Percentiles rank a stretch among this genome's conserved stretches.
These are phyloP conservation scores for Sparus aurata DNA, from an alignment of 2,797 vertebrate species.

Conservation along the genomic window DNA sequence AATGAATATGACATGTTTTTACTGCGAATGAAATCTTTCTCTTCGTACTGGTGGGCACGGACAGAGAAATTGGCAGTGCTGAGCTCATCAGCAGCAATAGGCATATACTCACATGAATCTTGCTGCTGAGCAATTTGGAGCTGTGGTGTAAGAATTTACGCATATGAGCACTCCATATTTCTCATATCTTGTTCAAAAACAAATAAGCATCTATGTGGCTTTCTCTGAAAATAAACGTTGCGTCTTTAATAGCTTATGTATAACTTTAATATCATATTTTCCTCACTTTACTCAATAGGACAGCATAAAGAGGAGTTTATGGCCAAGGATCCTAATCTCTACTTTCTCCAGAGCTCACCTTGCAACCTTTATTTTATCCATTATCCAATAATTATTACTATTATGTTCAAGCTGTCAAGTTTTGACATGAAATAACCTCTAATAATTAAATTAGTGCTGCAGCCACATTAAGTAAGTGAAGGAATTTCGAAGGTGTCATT, in stretches of 20 bases:
- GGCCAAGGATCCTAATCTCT: not conserved
- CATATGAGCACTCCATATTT: conserved; percentile 39
- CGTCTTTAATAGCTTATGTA: conserved; percentile 4
- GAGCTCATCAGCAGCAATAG: conserved; percentile 70
- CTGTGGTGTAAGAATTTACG: conserved; percentile 31
- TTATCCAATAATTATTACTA: conserved; percentile 21
- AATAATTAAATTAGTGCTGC: conserved; percentile 45
- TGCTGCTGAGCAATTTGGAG: conserved; percentile 53
- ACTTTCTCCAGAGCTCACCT: not conserved
- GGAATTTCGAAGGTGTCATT: conserved; percentile 54
- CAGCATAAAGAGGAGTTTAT: not conserved
- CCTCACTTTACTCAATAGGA: conserved; percentile 1
- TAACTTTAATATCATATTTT: conserved; percentile 6
- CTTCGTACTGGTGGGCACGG: conserved; percentile 49
- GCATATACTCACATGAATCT: conserved; percentile 48
- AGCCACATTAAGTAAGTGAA: conserved; percentile 50
- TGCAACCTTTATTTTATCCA: conserved; percentile 14
- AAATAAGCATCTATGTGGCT: not conserved
- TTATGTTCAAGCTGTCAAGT: conserved; percentile 15
- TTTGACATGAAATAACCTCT: conserved; percentile 32
- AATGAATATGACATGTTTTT: conserved; percentile 74
- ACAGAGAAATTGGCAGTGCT: conserved; percentile 68
- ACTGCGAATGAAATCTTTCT: conserved; percentile 75
- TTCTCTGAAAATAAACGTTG: conserved; percentile 15
- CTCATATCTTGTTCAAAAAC: conserved; percentile 26